A percentile compares a stretch with the other conserved stretches of the same genome.
These are phyloP conservation scores for Eolophus roseicapilla DNA, from an alignment of 2,113 vertebrate genomes.

Conservation along the genomic window DNA sequence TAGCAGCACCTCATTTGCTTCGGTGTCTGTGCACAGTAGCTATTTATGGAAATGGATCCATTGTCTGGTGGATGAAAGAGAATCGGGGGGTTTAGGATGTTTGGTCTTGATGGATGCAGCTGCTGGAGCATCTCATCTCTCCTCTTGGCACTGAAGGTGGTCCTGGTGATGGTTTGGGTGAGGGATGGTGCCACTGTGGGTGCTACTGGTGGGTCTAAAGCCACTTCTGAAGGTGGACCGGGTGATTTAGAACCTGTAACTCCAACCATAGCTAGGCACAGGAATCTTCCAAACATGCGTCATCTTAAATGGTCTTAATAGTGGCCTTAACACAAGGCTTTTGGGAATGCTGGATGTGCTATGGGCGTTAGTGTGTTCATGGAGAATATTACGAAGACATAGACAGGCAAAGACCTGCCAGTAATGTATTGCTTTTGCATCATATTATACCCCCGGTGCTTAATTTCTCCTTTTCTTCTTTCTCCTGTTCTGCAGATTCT, in stretches of 20 bases:
- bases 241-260: rapidly evolving
- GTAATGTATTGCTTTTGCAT: rapidly evolving
- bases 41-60: background rate
- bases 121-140: background rate
- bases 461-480: background rate
- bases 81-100: background rate
- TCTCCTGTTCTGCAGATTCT: constrained; percentile 79
- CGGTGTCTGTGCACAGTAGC: rapidly evolving
- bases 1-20: background rate
- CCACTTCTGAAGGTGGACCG: background rate
- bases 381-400: rapidly evolving
- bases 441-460: rapidly evolving
- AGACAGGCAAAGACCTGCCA: background rate
- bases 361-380: rapidly evolving
- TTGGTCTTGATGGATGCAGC: background rate
- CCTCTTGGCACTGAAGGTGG: background rate
- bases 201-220: background rate
- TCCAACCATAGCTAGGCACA: background rate
- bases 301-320: background rate
- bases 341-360: background rate
- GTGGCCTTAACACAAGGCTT: background rate
- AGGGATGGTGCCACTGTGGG: rapidly evolving
- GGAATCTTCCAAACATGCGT: background rate
- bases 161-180: background rate
- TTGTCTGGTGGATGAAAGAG: background rate